Conservation (phyloP, 30 jellyfish, hydroid and myxozoan genomes). For the Rhopilema esculentum region DNA sequence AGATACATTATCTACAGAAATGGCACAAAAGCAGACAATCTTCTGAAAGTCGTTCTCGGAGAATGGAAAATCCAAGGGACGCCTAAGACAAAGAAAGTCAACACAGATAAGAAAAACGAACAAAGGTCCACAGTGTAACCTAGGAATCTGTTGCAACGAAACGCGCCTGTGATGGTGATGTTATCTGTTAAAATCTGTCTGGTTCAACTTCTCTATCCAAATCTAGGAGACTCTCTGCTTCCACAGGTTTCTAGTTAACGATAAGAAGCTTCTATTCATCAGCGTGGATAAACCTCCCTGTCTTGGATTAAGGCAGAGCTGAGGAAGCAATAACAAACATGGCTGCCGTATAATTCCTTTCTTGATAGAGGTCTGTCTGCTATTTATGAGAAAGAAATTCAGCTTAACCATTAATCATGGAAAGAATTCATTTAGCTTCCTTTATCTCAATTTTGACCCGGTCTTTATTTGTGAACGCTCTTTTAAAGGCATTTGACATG, state of each 20-base stretch:
- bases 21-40: background rate
- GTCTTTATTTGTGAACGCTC: too few species aligned
- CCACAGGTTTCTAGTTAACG: background rate
- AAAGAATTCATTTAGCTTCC: constrained; percentile 62
- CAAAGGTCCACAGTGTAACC: constrained; percentile 2
- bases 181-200: constrained; percentile 44
- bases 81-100: constrained; percentile 3
- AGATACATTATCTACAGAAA: background rate
- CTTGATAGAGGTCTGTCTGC: constrained; percentile 51
- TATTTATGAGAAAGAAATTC: constrained; percentile 12
- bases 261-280: constrained; percentile 10
- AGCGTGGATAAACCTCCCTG: constrained; percentile 7
- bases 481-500: too few species aligned
- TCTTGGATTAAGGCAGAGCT: constrained; percentile 11
- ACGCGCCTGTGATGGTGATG: constrained; percentile 1
- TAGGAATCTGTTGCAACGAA: constrained; percentile 1
- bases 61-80: constrained; percentile 18
- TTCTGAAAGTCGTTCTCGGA: background rate
- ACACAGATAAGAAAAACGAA: background rate
- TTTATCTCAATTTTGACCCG: background rate
- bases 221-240: background rate
- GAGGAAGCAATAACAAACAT: constrained; percentile 49
- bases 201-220: background rate
- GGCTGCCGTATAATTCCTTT: constrained; percentile 41
- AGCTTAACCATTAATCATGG: constrained; percentile 35